Evolutionary conservation across 2,888 invertebrate species (phyloP), one percentile per base, ranked within the genome.

Genomic region (Apamea sordens): DNA sequence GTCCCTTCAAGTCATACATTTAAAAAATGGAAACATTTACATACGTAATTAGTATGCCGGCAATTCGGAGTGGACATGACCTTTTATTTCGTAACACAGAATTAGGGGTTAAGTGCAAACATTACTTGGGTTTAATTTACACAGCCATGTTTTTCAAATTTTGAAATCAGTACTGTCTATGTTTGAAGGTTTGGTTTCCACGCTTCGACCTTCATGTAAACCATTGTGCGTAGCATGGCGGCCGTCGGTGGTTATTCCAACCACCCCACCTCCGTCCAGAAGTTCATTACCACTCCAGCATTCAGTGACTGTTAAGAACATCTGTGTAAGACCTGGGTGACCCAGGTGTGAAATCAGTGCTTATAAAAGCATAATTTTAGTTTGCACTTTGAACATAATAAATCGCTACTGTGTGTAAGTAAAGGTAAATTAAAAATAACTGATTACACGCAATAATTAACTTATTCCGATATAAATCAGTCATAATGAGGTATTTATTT

Each of bases 11-110:
- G 61, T 81, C 76, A 67, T 83, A 80, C 77, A 84, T 86, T 73
- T 56, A 24, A 76, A 73, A 86, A 75, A 77, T 64, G 61, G 68
- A 86, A 79, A 15, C 73, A 83, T 86, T 83, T 74, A 76, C 85
- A 77, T 77, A 75, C 41, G 76, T 69, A 83, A 86, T 83, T 86
- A 76, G 41, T 72, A 65, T 8, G 59, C 28, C 32, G 13, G 50
- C 77, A 77, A 61, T 83, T 81, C 47, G 21, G 47, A 75, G 36
- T 53, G 72, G 53, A 70, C 76, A 56, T 61, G 71, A 64, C 82
- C 77, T 78, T 82, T 70, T 70, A 70, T 70, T 85, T 82, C 32
- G 56, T 64, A 50, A 77, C 71, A 76, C 15, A 50, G 65, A 77
- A 68, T 79, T 80, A 76, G 32, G 41, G 53, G 64, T 69, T 70